Evolutionary conservation across 1,140 invertebrate species (phyloP).

Genomic region (Macrobrachium rosenbergii): DNA sequence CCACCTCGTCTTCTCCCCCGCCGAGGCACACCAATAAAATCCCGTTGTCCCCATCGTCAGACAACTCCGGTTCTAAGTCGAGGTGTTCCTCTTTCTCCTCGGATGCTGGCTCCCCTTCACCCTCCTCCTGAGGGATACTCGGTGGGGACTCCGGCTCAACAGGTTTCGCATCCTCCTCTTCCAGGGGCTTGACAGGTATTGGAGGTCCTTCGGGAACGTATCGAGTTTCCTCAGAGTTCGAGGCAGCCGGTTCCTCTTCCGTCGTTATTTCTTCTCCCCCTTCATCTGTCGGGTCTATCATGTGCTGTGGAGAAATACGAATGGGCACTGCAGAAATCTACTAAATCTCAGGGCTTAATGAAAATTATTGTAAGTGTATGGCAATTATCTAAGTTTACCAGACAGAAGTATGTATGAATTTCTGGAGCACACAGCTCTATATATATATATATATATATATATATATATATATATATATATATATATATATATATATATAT

Average conservation of each 20-base stretch:
- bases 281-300: no score
- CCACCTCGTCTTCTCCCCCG: slow-evolving; percentile 37
- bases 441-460: slow-evolving; percentile 2
- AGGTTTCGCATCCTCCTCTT: background rate
- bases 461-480: slow-evolving; percentile 17
- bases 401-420: background rate
- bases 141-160: background rate
- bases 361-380: background rate
- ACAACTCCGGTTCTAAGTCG: background rate
- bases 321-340: no score
- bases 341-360: background rate
- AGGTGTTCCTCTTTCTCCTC: background rate
- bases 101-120: background rate
- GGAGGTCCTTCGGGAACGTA: no score
- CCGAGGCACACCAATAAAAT: slow-evolving; percentile 32
- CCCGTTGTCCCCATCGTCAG: background rate
- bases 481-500: slow-evolving; percentile 22
- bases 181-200: no score
- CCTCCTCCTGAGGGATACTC: background rate
- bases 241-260: no score
- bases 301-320: no score
- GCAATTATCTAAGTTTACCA: background rate
- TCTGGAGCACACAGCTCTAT: background rate
- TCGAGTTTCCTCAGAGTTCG: no score
- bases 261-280: no score